Evolutionary conservation across 2,888 invertebrate species (phyloP), one percentile per base, ranked within the genome.

Genomic region (Morinoia aosen): DNA sequence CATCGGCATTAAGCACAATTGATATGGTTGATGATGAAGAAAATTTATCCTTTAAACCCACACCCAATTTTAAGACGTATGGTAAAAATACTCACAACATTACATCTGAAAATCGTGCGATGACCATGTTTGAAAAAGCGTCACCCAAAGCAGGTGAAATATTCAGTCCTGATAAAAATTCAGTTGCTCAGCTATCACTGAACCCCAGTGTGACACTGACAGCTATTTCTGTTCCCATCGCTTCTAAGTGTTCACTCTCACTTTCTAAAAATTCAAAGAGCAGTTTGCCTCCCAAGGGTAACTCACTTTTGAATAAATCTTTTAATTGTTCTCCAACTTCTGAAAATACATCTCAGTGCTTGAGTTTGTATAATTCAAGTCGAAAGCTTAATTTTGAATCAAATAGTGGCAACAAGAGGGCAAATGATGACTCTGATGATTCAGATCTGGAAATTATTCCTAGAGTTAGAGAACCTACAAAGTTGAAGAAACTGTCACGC

Each of bases 141-240:
- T 39, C 40, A 3, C 90, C 40, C 25, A 90, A 90, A 48, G 39
- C 90, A 12, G 33, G 4, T 48, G 0, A 90, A 40, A 40, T 14
- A 10, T 40, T 10, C 33, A 48, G 16, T 19, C 48, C 90, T 90
- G 39, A 12, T 10, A 90, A 90, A 48, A 90, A 40, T 90, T 39
- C 90, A 90, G 39, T 90, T 12, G 40, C 90, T 40, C 39, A 90
- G 33, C 39, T 90, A 19, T 12, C 90, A 14, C 7, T 90, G 40
- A 90, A 90, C 8, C 48, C 90, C 5, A 90, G 90, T 40, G 90
- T 90, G 90, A 90, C 90, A 90, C 40, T 90, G 14, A 90, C 90
- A 39, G 48, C 90, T 10, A 39, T 90, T 16, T 48, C 90, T 90
- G 40, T 40, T 40, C 90, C 90, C 11, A 14, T 40, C 3, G 8